Conservation (phyloP, 1,140 invertebrate genomes). For the Caenorhabditis inopinata region DNA sequence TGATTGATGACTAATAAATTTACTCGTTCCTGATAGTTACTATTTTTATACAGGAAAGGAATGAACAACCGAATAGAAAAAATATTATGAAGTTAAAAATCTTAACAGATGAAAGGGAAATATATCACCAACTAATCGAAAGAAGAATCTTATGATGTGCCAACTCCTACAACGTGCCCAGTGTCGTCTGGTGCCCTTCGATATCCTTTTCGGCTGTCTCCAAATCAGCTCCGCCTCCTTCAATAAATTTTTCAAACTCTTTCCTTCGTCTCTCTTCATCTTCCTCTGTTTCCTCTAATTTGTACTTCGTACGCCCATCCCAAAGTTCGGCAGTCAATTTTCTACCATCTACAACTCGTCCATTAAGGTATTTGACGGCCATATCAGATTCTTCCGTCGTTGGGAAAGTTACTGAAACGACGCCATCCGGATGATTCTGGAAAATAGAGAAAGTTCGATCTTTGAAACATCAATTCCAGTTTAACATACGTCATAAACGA, state of each 20-base stretch:
- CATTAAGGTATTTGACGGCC: slow-evolving; percentile 83
- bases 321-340: slow-evolving; percentile 80
- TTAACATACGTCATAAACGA: slow-evolving; percentile 91
- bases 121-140: too few species aligned
- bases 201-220: too few species aligned
- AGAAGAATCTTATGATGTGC: too few species aligned
- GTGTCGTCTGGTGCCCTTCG: too few species aligned
- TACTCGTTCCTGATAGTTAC: too few species aligned
- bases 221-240: too few species aligned
- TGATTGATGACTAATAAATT: too few species aligned
- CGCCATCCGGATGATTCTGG: slow-evolving; percentile 86
- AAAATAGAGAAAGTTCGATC: slow-evolving; percentile 61
- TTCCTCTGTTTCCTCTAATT: slow-evolving; percentile 84
- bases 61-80: too few species aligned
- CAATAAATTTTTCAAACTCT: slow-evolving; percentile 81
- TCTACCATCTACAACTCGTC: slow-evolving; percentile 84
- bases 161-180: too few species aligned
- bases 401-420: slow-evolving; percentile 86
- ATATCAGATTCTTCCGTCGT: slow-evolving; percentile 85
- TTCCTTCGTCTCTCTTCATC: slow-evolving; percentile 79
- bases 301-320: slow-evolving; percentile 94
- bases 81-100: too few species aligned
- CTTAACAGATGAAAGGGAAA: too few species aligned
- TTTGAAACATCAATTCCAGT: neutral
- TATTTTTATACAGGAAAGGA: too few species aligned